Percentiles rank a stretch among this genome's conserved stretches.
Evolutionary conservation across 2,113 vertebrate genomes (phyloP).

Genomic region (Mola mola): DNA sequence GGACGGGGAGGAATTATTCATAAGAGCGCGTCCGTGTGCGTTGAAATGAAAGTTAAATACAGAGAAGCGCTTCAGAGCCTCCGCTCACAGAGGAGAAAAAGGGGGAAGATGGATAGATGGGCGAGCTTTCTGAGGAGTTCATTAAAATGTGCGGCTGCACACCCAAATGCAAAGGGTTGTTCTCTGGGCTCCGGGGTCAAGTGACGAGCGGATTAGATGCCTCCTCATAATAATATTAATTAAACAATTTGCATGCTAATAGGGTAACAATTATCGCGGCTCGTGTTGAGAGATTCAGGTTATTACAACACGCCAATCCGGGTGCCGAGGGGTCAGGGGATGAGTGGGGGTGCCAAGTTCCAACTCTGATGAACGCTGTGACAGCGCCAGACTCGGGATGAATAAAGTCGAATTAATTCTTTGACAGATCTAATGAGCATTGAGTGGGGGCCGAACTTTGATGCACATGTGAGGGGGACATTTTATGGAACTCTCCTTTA

Average conservation of each 20-base stretch:
- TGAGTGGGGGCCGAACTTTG: conserved; percentile 67
- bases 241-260: conserved; percentile 99
- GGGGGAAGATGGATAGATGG: conserved; percentile 73
- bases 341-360: conserved; percentile 98
- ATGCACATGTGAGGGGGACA: conserved; percentile 35
- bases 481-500: too few species aligned
- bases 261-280: conserved; percentile 99
- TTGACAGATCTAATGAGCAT: conserved; percentile 89
- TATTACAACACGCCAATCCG: conserved; percentile 99
- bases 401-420: conserved; percentile 99
- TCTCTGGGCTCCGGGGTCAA: conserved; percentile 97
- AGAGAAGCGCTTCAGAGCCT: conserved; percentile 42
- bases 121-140: conserved; percentile 87
- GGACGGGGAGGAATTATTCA: conserved; percentile 84
- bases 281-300: conserved; percentile 99
- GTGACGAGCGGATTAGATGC: conserved; percentile 99
- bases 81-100: too few species aligned
- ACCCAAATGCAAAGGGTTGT: conserved; percentile 90
- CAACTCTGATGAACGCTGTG: conserved; percentile 99
- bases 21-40: conserved; percentile 80
- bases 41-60: conserved; percentile 79
- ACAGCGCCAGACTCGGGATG: conserved; percentile 99
- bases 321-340: conserved; percentile 97
- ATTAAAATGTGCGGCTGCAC: conserved; percentile 88
- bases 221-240: conserved; percentile 99